phyloP scores from a whole-genome alignment of 2,888 invertebrate species.

The Ctena decussata region DNA sequence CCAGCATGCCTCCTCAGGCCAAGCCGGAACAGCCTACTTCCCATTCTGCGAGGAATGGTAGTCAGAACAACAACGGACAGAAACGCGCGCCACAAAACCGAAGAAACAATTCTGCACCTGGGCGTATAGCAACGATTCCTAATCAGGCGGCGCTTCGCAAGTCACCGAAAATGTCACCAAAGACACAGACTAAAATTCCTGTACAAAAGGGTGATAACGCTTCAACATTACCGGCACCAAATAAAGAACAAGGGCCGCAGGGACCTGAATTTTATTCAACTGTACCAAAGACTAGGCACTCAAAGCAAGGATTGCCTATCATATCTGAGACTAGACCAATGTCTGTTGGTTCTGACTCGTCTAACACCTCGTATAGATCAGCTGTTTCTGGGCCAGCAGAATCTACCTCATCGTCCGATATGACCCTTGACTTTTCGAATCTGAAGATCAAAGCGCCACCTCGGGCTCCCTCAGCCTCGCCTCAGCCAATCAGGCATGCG shows the following conservation, averaged over 20 bases:
- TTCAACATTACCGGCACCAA: slow-evolving; percentile 36
- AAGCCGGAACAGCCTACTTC: slow-evolving; percentile 53
- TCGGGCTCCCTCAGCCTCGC: slow-evolving; percentile 60
- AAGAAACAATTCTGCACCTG: slow-evolving; percentile 81
- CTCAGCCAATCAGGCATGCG: slow-evolving; percentile 51
- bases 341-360: slow-evolving; percentile 45
- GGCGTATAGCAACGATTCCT: slow-evolving; percentile 80
- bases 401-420: slow-evolving; percentile 61
- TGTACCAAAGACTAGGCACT: slow-evolving; percentile 52
- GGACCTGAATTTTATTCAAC: slow-evolving; percentile 62
- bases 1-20: slow-evolving; percentile 69
- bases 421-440: slow-evolving; percentile 64
- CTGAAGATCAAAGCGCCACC: slow-evolving; percentile 63
- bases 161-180: slow-evolving; percentile 42
- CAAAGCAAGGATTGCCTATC: slow-evolving; percentile 54
- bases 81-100: slow-evolving; percentile 62
- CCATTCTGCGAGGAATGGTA: slow-evolving; percentile 62
- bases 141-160: slow-evolving; percentile 63
- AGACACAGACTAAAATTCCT: slow-evolving; percentile 10
- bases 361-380: slow-evolving; percentile 39
- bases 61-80: slow-evolving; percentile 63
- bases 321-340: slow-evolving; percentile 56
- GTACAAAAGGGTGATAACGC: slow-evolving; percentile 38
- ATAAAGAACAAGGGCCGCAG: slow-evolving; percentile 11
- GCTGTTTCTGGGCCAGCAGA: slow-evolving; percentile 31